These are phyloP conservation scores for Apoderus coryli DNA, from an alignment of 2,888 invertebrate genomes.

Conservation along the genomic window DNA sequence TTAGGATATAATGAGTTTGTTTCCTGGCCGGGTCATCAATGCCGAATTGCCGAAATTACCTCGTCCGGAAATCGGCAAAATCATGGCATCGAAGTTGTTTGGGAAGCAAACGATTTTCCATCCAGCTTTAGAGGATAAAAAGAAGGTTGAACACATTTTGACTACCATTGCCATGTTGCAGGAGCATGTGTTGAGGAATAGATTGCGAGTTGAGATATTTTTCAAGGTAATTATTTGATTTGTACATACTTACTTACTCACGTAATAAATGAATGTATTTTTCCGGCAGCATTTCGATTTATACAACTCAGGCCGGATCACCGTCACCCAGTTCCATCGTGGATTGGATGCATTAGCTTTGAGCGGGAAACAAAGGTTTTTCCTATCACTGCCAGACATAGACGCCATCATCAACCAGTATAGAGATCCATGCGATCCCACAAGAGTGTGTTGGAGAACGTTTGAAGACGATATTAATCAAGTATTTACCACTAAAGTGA, in stretches of 20 bases:
- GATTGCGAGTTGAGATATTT: constrained; percentile 52
- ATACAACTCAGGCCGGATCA: constrained; percentile 51
- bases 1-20: constrained; percentile 37
- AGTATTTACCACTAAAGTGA: constrained; percentile 33
- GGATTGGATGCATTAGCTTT: constrained; percentile 53
- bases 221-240: constrained; percentile 45
- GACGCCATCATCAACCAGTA: constrained; percentile 50
- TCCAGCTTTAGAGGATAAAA: constrained; percentile 38
- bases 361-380: constrained; percentile 38
- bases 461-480: constrained; percentile 68
- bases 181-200: constrained; percentile 46
- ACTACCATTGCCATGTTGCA: constrained; percentile 51
- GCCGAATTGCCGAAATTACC: constrained; percentile 53
- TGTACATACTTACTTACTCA: not conserved
- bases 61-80: constrained; percentile 47
- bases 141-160: constrained; percentile 37
- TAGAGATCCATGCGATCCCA: constrained; percentile 52
- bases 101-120: constrained; percentile 41
- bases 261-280: constrained; percentile 1
- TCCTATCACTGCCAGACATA: constrained; percentile 47
- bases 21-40: constrained; percentile 51
- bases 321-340: constrained; percentile 55
- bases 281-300: constrained; percentile 48
- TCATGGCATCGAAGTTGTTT: constrained; percentile 37
- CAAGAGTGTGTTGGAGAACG: constrained; percentile 56